phyloP scores from a whole-genome alignment of 2,113 vertebrate genomes.

The Pelvicachromis taeniatus region DNA sequence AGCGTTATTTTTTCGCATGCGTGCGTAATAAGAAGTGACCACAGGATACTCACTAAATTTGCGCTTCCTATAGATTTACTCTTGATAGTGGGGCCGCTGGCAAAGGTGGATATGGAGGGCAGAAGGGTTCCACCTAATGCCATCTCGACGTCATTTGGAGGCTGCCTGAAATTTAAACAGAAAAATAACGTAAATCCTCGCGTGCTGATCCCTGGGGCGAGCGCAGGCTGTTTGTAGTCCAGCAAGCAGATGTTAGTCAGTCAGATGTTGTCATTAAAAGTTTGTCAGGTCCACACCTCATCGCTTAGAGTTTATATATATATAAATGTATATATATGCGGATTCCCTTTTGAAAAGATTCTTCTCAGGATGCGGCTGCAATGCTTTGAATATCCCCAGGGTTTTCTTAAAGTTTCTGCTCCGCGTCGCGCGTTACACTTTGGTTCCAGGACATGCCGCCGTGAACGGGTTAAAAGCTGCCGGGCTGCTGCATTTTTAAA shows the following conservation, averaged over 20 bases:
- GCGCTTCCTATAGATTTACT: constrained; percentile 79
- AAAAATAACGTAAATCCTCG: constrained; percentile 38
- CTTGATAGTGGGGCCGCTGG: constrained; percentile 79
- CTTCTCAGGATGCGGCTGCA: not conserved
- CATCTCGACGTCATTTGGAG: constrained; percentile 91
- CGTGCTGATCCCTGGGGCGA: not conserved
- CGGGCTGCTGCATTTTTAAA: not conserved
- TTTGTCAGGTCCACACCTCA: constrained; percentile 61
- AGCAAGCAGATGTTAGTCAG: not conserved
- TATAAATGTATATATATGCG: not conserved
- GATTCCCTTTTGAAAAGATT: not conserved
- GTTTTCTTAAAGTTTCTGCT: constrained; percentile 33
- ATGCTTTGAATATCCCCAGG: not conserved
- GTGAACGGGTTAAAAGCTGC: not conserved
- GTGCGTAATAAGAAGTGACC: not conserved
- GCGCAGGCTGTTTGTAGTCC: constrained; percentile 4
- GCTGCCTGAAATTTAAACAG: constrained; percentile 78
- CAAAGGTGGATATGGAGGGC: constrained; percentile 90
- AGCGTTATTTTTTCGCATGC: not conserved
- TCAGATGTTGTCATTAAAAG: not conserved
- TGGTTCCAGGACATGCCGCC: constrained; percentile 43
- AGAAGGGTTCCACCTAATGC: constrained; percentile 90
- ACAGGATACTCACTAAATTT: constrained; percentile 77
- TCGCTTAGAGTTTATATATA: constrained; percentile 21
- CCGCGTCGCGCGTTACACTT: constrained; percentile 19